Percentiles rank a stretch among this genome's conserved stretches.
These are phyloP conservation scores for Eciton burchellii DNA, from an alignment of 1,140 invertebrate species.

Conservation along the genomic window DNA sequence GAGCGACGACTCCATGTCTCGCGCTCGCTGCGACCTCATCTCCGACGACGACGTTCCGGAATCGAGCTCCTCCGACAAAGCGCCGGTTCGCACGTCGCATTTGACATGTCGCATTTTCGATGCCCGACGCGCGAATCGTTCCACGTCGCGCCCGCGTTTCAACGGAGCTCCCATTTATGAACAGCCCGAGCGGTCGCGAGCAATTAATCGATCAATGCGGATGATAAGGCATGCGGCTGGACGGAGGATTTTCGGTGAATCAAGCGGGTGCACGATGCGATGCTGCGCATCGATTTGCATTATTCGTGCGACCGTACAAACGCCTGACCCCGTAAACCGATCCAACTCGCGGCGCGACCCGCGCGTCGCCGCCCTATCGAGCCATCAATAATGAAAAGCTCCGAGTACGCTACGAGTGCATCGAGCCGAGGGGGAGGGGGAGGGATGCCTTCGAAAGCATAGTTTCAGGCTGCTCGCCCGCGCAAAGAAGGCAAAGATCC, in stretches of 20 bases:
- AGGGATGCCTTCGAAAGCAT: conserved; percentile 17
- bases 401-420: neutral
- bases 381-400: neutral
- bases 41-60: neutral
- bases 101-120: neutral
- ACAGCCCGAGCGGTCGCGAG: no score
- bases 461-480: conserved; percentile 25
- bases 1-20: no score
- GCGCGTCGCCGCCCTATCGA: neutral
- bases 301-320: neutral
- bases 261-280: no score
- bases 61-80: neutral
- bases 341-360: no score
- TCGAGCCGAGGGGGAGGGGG: neutral
- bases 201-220: no score
- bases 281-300: neutral
- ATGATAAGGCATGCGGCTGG: no score
- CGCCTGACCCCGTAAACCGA: neutral
- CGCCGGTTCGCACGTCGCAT: no score
- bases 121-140: no score
- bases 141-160: no score
- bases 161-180: no score
- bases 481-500: conserved; percentile 17
- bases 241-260: no score
- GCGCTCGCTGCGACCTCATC: neutral